Conservation (phyloP, 2,113 vertebrate species). For the Nanger granti region DNA sequence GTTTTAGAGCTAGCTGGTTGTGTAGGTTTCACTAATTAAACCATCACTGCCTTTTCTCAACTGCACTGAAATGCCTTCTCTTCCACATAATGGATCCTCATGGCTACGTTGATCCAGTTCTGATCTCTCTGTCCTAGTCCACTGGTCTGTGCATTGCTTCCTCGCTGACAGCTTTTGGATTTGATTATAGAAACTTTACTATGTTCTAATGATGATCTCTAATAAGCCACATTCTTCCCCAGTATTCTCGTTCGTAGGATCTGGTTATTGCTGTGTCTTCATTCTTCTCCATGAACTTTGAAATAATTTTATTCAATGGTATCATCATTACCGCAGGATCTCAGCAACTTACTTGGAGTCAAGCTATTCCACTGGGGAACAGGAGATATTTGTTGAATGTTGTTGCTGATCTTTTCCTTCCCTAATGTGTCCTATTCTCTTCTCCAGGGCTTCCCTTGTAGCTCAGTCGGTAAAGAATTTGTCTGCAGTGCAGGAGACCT, state of each 20-base stretch:
- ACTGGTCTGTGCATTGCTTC: rapidly evolving
- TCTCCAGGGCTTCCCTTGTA: too few species aligned
- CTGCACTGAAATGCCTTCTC: background rate
- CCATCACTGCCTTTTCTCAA: background rate
- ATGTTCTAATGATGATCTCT: background rate
- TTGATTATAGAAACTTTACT: background rate
- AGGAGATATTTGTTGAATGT: background rate
- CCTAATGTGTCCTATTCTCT: too few species aligned
- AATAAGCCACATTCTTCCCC: background rate
- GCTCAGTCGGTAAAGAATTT: too few species aligned
- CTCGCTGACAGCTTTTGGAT: background rate
- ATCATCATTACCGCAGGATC: background rate
- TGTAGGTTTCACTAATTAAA: background rate
- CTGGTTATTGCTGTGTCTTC: background rate
- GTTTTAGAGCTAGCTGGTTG: background rate
- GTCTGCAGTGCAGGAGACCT: too few species aligned
- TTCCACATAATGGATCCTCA: background rate
- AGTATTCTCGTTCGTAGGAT: background rate
- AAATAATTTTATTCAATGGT: background rate
- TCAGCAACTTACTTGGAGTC: background rate
- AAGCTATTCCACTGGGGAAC: background rate
- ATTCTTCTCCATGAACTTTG: background rate
- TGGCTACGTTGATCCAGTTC: rapidly evolving
- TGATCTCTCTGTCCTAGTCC: background rate
- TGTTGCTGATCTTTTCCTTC: background rate